Percentiles rank a stretch among this genome's conserved stretches.
Conservation (phyloP, 2,797 vertebrate species). For the Anisognathus igniventris region DNA sequence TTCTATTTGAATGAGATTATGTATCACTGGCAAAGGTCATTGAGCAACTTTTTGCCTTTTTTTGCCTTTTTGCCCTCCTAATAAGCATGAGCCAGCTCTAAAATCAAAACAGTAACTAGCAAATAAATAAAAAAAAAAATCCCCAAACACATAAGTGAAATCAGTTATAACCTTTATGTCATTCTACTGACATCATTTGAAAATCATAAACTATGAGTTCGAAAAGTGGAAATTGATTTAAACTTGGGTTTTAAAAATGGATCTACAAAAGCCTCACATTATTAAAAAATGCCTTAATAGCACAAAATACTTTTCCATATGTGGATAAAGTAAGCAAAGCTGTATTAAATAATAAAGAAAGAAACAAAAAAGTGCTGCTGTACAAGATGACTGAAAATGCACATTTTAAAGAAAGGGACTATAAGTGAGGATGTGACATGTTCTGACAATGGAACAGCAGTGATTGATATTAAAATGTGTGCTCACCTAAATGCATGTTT, state of each 20-base stretch:
- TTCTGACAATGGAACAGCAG: neutral
- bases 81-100: neutral
- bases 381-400: neutral
- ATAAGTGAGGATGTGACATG: neutral
- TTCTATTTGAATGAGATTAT: neutral
- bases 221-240: neutral
- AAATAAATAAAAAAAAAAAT: neutral
- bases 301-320: neutral
- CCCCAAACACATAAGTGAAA: neutral
- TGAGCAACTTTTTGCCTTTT: neutral
- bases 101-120: neutral
- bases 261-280: neutral
- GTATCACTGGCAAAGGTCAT: neutral
- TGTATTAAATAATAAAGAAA: neutral
- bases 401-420: neutral
- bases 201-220: neutral
- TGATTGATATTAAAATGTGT: neutral
- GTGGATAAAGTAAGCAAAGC: neutral
- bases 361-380: neutral
- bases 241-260: neutral
- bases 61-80: neutral
- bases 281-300: neutral
- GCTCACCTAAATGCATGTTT: neutral
- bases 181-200: neutral
- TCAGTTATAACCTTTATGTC: neutral